Base-by-base conservation (phyloP, 2,797 vertebrate species). In the Hozukius guyotensis region DNA sequence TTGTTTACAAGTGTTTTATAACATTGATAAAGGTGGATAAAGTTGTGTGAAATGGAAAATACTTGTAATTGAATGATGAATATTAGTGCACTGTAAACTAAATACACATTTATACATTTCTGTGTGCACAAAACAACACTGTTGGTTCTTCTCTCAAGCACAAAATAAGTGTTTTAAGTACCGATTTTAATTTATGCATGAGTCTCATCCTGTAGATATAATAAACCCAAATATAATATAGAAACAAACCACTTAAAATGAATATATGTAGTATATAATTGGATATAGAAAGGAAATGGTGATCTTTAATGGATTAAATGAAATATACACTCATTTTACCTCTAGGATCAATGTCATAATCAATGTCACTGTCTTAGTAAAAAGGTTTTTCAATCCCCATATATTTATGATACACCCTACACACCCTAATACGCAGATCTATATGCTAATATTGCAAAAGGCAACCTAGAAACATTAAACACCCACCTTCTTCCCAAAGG, bases 401-500 rank as follows among this genome's bases (percentile, higher is more conserved):
- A 27, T 56, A 38, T 73, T 56, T 75, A 70, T 31, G 6, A 73
- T 42, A 2, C 29, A 16, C 11, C 18, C 36, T 32, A 29, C 31
- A 59, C 18, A 46, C 11, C 56, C n/a, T 42, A 49, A 75, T 73
- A 36, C 52, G 52, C 20, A 61, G 9, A 68, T 60, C 52, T 29
- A 56, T 53, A 67, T 77, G 38, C 6, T 46, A 38, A 85, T 68
- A 74, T 24, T 22, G 25, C 3, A 59, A 68, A 77, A 65, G 38
- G 14, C 29, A 53, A 20, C 25, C 46, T 32, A 63, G 57, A 68
- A 62, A 84, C 67, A 73, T 76, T 71, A 71, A 83, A 87, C 72
- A 78, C 74, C 77, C 78, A 79, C 81, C 42, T 64, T 57, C 27
- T 68, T 79, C 69, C 68, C 67, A 14, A 57, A 57, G 52, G 8